Evolutionary conservation across 2,888 invertebrate species (phyloP), one percentile per base, ranked within the genome.

Genomic region (Eutolmus rufibarbis): DNA sequence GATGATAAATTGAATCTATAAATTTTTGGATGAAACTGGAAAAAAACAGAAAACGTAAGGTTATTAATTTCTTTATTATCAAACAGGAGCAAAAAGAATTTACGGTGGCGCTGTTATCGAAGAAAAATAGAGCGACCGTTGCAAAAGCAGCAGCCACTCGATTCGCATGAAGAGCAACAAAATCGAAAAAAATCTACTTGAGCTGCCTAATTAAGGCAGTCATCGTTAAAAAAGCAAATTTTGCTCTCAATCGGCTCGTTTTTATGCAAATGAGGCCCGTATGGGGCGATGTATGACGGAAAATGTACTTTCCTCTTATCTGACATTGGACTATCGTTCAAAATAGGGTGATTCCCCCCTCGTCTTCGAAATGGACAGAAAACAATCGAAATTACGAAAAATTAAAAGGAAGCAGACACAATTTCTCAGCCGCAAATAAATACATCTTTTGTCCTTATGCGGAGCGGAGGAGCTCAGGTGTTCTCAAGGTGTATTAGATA

Each of bases 301-400:
- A 40, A 82, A 56, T 57, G 56, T 57, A 84, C 23, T 81, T 56
- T 84, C 43, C 40, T 84, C 74, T 74, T 84, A 84, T 84, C 84
- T 84, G 74, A 37, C 84, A 84, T 84, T 84, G 74, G 84, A 19
- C 40, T 56, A 56, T 28, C 31, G 66, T n/a, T 12, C 28, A 66
- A 81, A 81, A 56, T 81, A 81, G 81, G 81, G 81, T 81, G 81
- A 81, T 56, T 81, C 81, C 81, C 81, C 78, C 81, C 16, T 31
- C 81, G 56, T 56, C 56, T 37, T 66, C 28, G 14, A 8, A 66
- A 19, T 66, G 8, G 51, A n/a, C 51, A 9, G 19, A 28, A 66
- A 23, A 23, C 66, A 23, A 66, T 23, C n/a, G 56, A 16, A 81
- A 66, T 66, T 66, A 66, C 19, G n/a, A 81, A 51, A 46, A 81